Evolutionary conservation across 2,888 invertebrate species (phyloP).

Genomic region (Xanthia togata): DNA sequence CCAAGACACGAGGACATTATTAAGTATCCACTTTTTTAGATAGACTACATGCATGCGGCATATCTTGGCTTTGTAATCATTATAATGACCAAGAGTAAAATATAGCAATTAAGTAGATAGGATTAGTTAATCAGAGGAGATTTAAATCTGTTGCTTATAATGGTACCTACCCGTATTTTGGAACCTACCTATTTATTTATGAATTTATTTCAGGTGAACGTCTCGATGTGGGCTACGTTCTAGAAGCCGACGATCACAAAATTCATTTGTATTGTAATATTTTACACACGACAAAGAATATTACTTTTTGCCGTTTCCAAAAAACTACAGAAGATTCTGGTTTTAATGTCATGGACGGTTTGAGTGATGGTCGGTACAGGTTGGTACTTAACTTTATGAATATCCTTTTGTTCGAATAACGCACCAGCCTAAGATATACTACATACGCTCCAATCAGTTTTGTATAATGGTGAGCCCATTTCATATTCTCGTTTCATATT

Average conservation of each 20-base stretch:
- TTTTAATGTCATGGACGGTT: constrained; percentile 84
- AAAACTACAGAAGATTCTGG: constrained; percentile 79
- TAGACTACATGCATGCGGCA: constrained; percentile 12
- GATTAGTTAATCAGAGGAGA: constrained; percentile 5
- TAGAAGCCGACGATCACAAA: constrained; percentile 73
- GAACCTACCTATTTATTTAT: background rate
- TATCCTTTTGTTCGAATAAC: background rate
- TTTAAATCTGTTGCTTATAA: background rate
- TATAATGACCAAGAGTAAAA: constrained; percentile 8
- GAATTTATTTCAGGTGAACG: constrained; percentile 80
- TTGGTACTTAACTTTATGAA: constrained; percentile 55
- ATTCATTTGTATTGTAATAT: constrained; percentile 87
- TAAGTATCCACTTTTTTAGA: constrained; percentile 14
- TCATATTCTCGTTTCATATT: too few species aligned
- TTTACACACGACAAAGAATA: constrained; percentile 79
- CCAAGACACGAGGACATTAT: constrained; percentile 12
- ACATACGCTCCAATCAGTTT: background rate
- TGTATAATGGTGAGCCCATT: too few species aligned
- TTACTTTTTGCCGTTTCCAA: constrained; percentile 89
- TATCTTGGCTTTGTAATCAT: constrained; percentile 5
- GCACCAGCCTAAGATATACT: background rate
- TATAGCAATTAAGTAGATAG: background rate
- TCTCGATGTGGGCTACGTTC: constrained; percentile 83
- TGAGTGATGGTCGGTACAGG: constrained; percentile 86
- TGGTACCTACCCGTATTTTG: background rate